phyloP scores from a whole-genome alignment of 2,797 vertebrate species.

The Sebastolobus alascanus region DNA sequence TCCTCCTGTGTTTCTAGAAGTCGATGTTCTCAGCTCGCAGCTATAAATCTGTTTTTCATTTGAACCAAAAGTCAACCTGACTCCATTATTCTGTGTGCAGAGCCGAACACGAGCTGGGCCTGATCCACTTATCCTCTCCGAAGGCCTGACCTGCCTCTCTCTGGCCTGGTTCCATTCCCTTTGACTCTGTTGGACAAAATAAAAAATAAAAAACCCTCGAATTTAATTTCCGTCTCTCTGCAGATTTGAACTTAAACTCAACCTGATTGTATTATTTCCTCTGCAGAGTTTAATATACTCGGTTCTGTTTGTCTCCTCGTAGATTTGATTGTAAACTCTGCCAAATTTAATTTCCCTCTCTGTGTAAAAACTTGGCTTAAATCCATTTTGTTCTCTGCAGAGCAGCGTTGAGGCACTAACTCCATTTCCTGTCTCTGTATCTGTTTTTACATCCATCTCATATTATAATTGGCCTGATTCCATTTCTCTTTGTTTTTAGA shows the following conservation, averaged over 20 bases:
- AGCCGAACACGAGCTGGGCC: conserved; percentile 12
- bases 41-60: conserved; percentile 26
- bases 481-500: conserved; percentile 72
- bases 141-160: conserved; percentile 25
- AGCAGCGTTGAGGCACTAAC: conserved; percentile 12
- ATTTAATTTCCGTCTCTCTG: conserved; percentile 31
- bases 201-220: neutral
- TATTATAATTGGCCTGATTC: conserved; percentile 34
- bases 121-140: conserved; percentile 35
- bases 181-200: neutral
- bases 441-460: conserved; percentile 22
- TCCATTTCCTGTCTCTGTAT: conserved; percentile 33
- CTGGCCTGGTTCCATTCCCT: conserved; percentile 28
- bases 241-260: conserved; percentile 18
- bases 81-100: conserved; percentile 5
- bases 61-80: conserved; percentile 30
- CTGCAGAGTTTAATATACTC: conserved; percentile 2
- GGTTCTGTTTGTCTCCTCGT: conserved; percentile 5
- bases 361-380: neutral
- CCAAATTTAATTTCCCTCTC: conserved; percentile 42
- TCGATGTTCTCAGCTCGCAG: conserved; percentile 1
- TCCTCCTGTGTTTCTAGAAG: neutral
- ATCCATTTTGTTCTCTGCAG: conserved; percentile 19
- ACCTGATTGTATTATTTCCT: conserved; percentile 25
- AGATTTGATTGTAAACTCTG: conserved; percentile 34